Evolutionary conservation across 1,140 invertebrate species (phyloP), one percentile per base, ranked within the genome.

Genomic region (Drosophila carrolli): DNA sequence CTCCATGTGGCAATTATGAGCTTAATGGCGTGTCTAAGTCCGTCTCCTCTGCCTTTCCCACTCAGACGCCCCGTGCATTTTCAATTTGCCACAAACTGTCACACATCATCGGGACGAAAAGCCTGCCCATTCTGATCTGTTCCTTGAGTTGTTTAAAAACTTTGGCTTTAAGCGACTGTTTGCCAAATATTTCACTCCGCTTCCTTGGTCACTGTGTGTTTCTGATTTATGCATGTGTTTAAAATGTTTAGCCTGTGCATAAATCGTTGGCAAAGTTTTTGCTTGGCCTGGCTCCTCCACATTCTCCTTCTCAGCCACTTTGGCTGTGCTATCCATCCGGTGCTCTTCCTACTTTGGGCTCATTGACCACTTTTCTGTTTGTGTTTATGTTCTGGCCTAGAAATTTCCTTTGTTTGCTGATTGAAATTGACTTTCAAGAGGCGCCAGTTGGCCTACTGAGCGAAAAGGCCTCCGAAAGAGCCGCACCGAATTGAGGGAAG

Each of bases 1-100:
- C 67, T 75, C 40, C 60, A 61, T 75, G 65, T 63, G 81, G 75
- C 81, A 83, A 83, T 83, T 83, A 84, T 83, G 75, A 84, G 74
- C 75, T 60, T 72, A 83, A 83, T 79, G 71, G 48, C 44, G 14
- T 57, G 62, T 41, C 74, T 35, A 43, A 37, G 65, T 48, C 44
- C 37, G n/a, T 38, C 44, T 16, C 29, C 5, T 14, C 13, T 5
- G 11, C n/a, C 54, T 6, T 19, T 19, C 19, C 19, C 19, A 19
- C 19, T 19, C 19, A 19, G 2, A 19, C 19, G 19, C 7, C 37
- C 11, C 38, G 10, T 62, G 47, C 51, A 37, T 50, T 71, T 83
- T 83, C 71, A 79, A 79, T 83, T 76, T 76, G 71, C 65, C 67
- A 40, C 81, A 79, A 76, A 72, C 56, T 83, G 76, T 83, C 81